Conservation (phyloP, 2,113 vertebrate species). For the Odocoileus hemionus region DNA sequence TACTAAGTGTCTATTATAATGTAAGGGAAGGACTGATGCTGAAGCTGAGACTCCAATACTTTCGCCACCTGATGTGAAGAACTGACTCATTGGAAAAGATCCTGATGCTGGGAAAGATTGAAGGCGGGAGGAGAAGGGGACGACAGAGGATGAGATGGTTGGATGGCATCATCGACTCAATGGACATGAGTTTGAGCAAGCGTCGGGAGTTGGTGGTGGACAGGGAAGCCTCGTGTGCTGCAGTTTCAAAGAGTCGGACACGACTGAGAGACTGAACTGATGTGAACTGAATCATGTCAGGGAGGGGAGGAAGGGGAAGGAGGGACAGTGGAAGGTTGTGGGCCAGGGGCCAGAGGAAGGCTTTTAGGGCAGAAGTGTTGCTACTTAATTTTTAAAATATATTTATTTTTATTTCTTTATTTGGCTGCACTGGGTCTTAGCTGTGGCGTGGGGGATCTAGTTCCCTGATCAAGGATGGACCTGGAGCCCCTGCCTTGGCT, state of each 20-base stretch:
- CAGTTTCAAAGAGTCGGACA: background rate
- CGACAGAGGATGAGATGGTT: fast-evolving
- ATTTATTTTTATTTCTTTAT: background rate
- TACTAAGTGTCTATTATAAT: background rate
- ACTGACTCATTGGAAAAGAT: background rate
- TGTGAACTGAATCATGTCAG: background rate
- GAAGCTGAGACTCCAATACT: background rate
- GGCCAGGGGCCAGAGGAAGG: fast-evolving
- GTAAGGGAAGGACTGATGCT: background rate
- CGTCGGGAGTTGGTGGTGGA: background rate
- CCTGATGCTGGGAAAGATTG: background rate
- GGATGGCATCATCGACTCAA: background rate
- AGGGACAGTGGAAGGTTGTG: fast-evolving
- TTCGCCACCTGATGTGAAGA: background rate
- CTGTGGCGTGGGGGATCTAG: background rate
- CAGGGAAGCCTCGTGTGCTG: fast-evolving
- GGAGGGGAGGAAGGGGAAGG: background rate
- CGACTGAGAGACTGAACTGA: fast-evolving
- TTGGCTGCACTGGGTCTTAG: background rate
- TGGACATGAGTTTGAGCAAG: background rate
- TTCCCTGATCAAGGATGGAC: background rate
- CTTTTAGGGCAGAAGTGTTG: too few species aligned
- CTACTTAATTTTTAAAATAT: background rate
- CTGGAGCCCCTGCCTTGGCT: background rate
- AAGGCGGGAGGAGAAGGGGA: background rate